Base-by-base conservation (phyloP, 2,113 vertebrate genomes). In the Oryzias melastigma region DNA sequence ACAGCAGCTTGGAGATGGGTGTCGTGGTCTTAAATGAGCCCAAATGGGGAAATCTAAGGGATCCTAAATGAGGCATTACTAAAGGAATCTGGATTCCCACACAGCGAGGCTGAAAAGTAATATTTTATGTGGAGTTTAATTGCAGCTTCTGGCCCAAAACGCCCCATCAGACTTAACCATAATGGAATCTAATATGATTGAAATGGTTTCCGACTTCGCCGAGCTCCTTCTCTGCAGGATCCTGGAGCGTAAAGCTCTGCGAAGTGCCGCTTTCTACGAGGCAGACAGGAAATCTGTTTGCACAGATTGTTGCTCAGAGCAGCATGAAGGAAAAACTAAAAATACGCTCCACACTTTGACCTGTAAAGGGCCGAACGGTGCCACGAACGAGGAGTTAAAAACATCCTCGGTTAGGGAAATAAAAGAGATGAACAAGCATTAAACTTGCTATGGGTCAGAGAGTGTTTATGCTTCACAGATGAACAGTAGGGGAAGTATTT, bases 61-160 rank as follows among this genome's bases (percentile, higher is more conserved):
- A 53, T 84, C 70, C 61, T 82, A 86, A 88, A 87, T 88, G 73
- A 85, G 78, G 79, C 85, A 76, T 86, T 68, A 79, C 76, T 71
- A 82, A 78, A 76, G 69, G 52, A 75, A 86, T 85, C 80, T 87
- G 66, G 75, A 80, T 85, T 86, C 73, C 70, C 79, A 81, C 73
- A 74, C 70, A 78, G 52, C 61, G 63, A 78, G 62, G 56, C 60
- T 63, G 61, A 60, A 77, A 88, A 84, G 89, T 82, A 82, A 85
- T 87, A 82, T 89, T 90, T 89, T 84, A 88, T 88, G 86, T 86
- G 59, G 71, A 78, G 66, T 89, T 88, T 90, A 91, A 91, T 89
- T 90, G 88, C 80, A n/a, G 80, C 85, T 84, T 48, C 77, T 88
- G 85, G 88, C 84, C 83, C 62, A 25, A 56, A 88, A 84, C 80